Percentiles rank a stretch among this genome's conserved stretches.
These are phyloP conservation scores for Perdita meconis DNA, from an alignment of 2,888 invertebrate species.

Conservation along the genomic window DNA sequence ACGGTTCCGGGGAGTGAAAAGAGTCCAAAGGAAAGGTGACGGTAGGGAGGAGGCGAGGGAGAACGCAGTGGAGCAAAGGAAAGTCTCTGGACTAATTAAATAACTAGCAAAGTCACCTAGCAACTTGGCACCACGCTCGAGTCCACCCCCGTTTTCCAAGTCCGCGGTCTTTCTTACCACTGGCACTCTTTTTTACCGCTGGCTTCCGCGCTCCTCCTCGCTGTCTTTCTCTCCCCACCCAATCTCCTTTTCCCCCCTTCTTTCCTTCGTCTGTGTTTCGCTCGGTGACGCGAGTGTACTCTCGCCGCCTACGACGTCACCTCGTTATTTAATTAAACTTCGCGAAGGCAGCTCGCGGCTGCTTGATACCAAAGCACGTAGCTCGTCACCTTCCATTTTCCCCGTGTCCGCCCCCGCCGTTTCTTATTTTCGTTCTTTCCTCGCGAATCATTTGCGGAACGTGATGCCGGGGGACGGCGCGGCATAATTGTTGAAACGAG, in stretches of 20 bases:
- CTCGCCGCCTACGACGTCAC: slow-evolving; percentile 69
- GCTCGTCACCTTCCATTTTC: slow-evolving; percentile 77
- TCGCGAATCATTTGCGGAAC: slow-evolving; percentile 42
- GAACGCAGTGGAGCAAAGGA: slow-evolving; percentile 72
- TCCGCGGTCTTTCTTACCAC: slow-evolving; percentile 72
- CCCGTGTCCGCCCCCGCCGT: slow-evolving; percentile 22
- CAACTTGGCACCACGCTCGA: slow-evolving; percentile 80
- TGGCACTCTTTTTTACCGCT: slow-evolving; percentile 71
- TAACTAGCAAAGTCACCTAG: slow-evolving; percentile 82
- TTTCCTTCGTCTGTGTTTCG: slow-evolving; percentile 24
- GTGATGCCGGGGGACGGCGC: neutral
- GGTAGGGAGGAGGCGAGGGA: too few species aligned
- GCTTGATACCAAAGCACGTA: slow-evolving; percentile 78
- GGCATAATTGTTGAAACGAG: slow-evolving; percentile 32
- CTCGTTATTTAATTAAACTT: slow-evolving; percentile 82
- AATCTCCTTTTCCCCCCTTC: neutral
- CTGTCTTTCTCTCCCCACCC: slow-evolving; percentile 33
- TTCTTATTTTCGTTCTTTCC: slow-evolving; percentile 46
- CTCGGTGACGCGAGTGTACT: slow-evolving; percentile 36
- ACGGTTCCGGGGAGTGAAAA: slow-evolving; percentile 63
- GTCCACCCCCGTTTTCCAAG: slow-evolving; percentile 70
- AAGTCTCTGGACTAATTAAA: slow-evolving; percentile 82
- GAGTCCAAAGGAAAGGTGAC: slow-evolving; percentile 52
- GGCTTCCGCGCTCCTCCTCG: slow-evolving; percentile 35
- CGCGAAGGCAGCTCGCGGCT: slow-evolving; percentile 75